Conservation (phyloP, 2,888 invertebrate species). For the Cheilosia pagana region DNA sequence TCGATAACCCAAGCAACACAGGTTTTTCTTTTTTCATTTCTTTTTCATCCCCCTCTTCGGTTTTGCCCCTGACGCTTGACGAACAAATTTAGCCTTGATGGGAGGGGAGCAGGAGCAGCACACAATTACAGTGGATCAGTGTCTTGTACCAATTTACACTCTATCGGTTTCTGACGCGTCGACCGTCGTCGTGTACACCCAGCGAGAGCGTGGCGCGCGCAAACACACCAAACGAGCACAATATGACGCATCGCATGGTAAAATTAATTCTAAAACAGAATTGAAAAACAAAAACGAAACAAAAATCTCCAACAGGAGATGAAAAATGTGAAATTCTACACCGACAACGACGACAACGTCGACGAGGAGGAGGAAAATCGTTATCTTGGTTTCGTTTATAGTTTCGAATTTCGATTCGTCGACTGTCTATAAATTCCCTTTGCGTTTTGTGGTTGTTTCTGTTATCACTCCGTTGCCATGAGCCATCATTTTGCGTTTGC, state of each 20-base stretch:
- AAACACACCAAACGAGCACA: constrained; percentile 1
- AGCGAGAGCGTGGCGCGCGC: not conserved
- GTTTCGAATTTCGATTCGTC: constrained; percentile 51
- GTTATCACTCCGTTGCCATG: constrained; percentile 37
- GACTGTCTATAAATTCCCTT: not conserved
- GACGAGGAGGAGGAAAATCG: constrained; percentile 17
- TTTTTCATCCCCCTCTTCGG: not conserved
- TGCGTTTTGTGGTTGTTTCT: constrained; percentile 26
- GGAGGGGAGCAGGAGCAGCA: constrained; percentile 18
- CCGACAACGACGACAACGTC: constrained; percentile 3
- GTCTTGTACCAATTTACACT: constrained; percentile 71
- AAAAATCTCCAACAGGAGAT: constrained; percentile 44
- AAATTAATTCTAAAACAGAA: constrained; percentile 54
- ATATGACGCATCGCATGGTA: constrained; percentile 60
- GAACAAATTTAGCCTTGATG: constrained; percentile 48
- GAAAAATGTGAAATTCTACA: constrained; percentile 61
- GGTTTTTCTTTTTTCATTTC: constrained; percentile 10
- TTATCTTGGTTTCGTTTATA: constrained; percentile 53
- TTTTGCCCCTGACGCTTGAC: not conserved
- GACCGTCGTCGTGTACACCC: not conserved
- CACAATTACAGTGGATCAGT: constrained; percentile 49
- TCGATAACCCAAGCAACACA: constrained; percentile 64
- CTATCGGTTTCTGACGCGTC: constrained; percentile 57
- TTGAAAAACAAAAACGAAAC: constrained; percentile 11
- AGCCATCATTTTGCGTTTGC: constrained; percentile 48